Conservation (phyloP, 37 sponge, comb jelly and placozoan genomes). For the Beroe forskalii region DNA sequence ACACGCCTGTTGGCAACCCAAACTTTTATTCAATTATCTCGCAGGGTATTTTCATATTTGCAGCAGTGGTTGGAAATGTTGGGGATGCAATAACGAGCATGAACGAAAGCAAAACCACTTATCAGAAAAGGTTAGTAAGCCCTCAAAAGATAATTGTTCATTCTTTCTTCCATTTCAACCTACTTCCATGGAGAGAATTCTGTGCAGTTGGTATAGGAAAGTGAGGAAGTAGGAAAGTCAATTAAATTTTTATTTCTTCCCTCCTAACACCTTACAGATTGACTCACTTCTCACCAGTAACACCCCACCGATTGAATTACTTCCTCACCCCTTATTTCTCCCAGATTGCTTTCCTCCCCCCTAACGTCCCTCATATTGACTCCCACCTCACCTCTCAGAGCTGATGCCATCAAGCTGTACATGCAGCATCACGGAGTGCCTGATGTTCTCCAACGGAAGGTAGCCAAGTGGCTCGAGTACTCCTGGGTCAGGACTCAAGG, state of each 20-base stretch:
- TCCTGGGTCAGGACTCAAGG: conserved; percentile 67
- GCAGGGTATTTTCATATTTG: conserved; percentile 88
- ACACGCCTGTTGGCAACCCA: too few species aligned
- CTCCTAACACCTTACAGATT: too few species aligned
- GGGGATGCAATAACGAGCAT: conserved; percentile 90
- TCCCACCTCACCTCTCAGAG: not conserved
- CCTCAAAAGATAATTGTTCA: too few species aligned
- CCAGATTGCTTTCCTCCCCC: not conserved
- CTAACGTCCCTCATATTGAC: not conserved
- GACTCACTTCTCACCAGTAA: too few species aligned
- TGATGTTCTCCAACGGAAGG: conserved; percentile 61
- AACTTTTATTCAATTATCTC: too few species aligned
- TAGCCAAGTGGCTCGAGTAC: conserved; percentile 67
- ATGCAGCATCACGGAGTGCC: conserved; percentile 69
- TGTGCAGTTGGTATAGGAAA: too few species aligned
- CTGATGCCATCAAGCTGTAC: conserved; percentile 67
- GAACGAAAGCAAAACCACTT: conserved; percentile 79
- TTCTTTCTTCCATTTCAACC: too few species aligned
- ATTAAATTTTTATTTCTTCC: too few species aligned
- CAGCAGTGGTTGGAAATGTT: conserved; percentile 91
- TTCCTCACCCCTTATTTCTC: not conserved
- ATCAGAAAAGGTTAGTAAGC: conserved; percentile 69
- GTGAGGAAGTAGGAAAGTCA: too few species aligned
- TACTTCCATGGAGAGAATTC: too few species aligned
- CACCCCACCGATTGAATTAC: too few species aligned